Conservation (phyloP, 1,140 invertebrate genomes). For the Brachionus asplanchnoidis region DNA sequence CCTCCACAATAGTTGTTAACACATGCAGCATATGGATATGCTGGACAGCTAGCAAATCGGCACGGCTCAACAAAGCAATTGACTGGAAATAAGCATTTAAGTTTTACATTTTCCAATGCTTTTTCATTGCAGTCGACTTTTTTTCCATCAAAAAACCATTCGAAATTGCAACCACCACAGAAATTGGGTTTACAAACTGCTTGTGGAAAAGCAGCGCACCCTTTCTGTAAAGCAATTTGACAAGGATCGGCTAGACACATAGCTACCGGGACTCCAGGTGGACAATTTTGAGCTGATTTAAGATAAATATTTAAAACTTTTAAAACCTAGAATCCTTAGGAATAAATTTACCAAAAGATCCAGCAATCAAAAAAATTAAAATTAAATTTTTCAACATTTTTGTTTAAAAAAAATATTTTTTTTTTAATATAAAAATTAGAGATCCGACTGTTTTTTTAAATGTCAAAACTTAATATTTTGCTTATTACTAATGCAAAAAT, state of each 20-base stretch:
- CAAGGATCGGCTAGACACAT: background rate
- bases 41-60: background rate
- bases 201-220: background rate
- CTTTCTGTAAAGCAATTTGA: background rate
- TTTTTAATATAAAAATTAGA: background rate
- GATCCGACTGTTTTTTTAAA: no score
- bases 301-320: background rate
- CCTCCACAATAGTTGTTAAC: conserved; percentile 5
- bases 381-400: background rate
- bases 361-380: background rate
- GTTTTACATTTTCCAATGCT: background rate
- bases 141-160: background rate
- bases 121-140: background rate
- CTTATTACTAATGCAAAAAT: no score
- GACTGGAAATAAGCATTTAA: background rate
- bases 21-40: background rate
- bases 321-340: background rate
- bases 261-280: background rate
- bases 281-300: background rate
- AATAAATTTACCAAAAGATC: background rate
- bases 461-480: no score
- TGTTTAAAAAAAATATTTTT: background rate
- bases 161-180: conserved; percentile 22
- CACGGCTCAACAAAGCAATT: conserved; percentile 17
- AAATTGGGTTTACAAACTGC: background rate